Evolutionary conservation across 1,140 invertebrate species (phyloP), one percentile per base, ranked within the genome.

Genomic region (Dryas iulia): DNA sequence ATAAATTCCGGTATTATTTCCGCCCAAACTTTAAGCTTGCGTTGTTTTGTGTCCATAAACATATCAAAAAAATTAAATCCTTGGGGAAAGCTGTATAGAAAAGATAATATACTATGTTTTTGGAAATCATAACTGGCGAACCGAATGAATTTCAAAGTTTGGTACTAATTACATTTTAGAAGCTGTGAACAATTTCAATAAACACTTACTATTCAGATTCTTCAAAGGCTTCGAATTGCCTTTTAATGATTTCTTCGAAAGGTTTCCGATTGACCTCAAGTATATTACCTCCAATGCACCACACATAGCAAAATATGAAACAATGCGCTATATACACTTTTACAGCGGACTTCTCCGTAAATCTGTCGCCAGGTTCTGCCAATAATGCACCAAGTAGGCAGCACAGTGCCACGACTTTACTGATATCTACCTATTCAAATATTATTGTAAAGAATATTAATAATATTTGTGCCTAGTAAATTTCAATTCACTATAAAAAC

Each of bases 281-380:
- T 1, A 97, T 92, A 86, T 97, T 98, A 0, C 97, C 97, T 28
- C 97, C 97, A 5, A 98, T 84, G 1, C 94, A 93, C 97, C 97
- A 98, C 1, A 97, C 82, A 78, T 95, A 96, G 18, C 94, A 93
- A 80, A 96, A 96, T 53, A 96, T 92, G 83, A 97, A 97, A 2
- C 94, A 94, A 73, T 96, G 95, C 28, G 92, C 93, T 5, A 97
- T 77, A 57, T 95, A 94, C n/a, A 91, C 92, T 79, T 94, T 94
- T 0, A 95, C 81, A 39, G 93, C 89, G 4, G 88, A 77, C 60
- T 93, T 93, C 59, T 95, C 93, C 0, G 88, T 66, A 21, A 92
- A 92, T 74, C 91, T 90, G 2, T 94, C 93, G 33, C 88, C 90
- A 0, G 88, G 88, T 57, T 92, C 87, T 1, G 93, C 87, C 3